phyloP scores from a whole-genome alignment of 2,888 invertebrate genomes.

The Cheilosia urbana region DNA sequence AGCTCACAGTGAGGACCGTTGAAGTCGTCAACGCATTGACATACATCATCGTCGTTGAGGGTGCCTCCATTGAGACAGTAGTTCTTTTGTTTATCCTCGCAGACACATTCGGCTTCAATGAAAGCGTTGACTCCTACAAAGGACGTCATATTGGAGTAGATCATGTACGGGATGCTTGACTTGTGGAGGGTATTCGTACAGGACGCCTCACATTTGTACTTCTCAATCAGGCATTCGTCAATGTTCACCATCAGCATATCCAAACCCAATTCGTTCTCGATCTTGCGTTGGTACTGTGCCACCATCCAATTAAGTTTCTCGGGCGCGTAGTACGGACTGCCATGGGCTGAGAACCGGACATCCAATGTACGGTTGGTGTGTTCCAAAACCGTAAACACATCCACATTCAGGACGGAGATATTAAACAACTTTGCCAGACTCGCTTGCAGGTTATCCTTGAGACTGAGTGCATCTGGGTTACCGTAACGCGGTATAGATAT shows the following conservation, averaged over 20 bases:
- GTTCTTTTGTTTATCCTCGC: conserved; percentile 84
- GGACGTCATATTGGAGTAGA: conserved; percentile 96
- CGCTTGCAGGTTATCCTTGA: conserved; percentile 84
- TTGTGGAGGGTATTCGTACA: conserved; percentile 92
- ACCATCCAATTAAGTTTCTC: conserved; percentile 94
- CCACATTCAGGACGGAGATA: conserved; percentile 92
- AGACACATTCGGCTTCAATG: conserved; percentile 91
- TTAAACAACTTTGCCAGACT: conserved; percentile 89
- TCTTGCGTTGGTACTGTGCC: conserved; percentile 88
- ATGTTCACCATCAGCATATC: conserved; percentile 95
- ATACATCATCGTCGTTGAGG: conserved; percentile 86
- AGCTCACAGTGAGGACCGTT: conserved; percentile 96
- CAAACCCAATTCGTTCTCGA: conserved; percentile 89
- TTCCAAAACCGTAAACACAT: conserved; percentile 95
- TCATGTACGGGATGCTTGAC: conserved; percentile 90
- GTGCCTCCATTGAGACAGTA: conserved; percentile 92
- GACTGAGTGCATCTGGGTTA: conserved; percentile 79
- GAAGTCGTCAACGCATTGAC: conserved; percentile 91
- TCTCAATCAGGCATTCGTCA: conserved; percentile 94
- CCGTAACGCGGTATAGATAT: conserved; percentile 85
- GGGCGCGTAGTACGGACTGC: conserved; percentile 95
- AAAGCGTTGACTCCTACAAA: conserved; percentile 96
- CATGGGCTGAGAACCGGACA: conserved; percentile 96
- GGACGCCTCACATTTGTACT: conserved; percentile 88
- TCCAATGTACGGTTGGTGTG: conserved; percentile 88